Evolutionary conservation across 2,113 vertebrate genomes (phyloP), one percentile per base, ranked within the genome.

Genomic region (Pseudonaja textilis): DNA sequence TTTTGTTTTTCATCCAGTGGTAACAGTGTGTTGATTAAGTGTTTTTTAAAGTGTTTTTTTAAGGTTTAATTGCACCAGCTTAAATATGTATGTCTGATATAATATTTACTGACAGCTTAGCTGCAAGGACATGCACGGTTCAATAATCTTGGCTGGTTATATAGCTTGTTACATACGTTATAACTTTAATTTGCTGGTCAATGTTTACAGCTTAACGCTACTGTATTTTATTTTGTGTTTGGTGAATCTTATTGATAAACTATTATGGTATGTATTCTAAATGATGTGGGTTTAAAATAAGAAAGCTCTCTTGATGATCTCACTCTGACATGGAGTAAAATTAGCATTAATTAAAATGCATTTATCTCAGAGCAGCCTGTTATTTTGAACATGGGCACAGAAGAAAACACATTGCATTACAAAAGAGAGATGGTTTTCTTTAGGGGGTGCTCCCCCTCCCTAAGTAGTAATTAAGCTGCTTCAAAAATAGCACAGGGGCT

Each of bases 101-200:
- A 96, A 95, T 95, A 95, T 93, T 95, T 95, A 90, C 89, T 91
- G 95, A 81, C 85, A 93, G 93, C 88, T 96, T 96, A 95, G 94
- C 93, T 95, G 81, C 42, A 94, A 94, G 91, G 92, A 95, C 52
- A 45, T 61, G 4, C 57, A 92, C 23, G 64, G 90, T 93, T 93
- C 91, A 96, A 90, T 93, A 94, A 93, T 64, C 87, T 93, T 0
- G 1, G 92, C 93, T 92, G 92, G 93, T 57, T 85, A 6, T 94
- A 85, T 52, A 93, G 90, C 91, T 93, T 95, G 88, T 94, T 94
- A 92, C 92, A 91, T 94, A 96, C 96, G 95, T 97, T 95, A 95
- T 93, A 94, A 57, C 47, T 92, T 92, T 97, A 93, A 97, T 95
- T 96, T 96, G 39, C 92, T 96, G 93, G 88, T 96, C 96, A 96